Evolutionary conservation across 2,113 vertebrate species (phyloP), one percentile per base, ranked within the genome.

Genomic region (Galemys pyrenaicus): DNA sequence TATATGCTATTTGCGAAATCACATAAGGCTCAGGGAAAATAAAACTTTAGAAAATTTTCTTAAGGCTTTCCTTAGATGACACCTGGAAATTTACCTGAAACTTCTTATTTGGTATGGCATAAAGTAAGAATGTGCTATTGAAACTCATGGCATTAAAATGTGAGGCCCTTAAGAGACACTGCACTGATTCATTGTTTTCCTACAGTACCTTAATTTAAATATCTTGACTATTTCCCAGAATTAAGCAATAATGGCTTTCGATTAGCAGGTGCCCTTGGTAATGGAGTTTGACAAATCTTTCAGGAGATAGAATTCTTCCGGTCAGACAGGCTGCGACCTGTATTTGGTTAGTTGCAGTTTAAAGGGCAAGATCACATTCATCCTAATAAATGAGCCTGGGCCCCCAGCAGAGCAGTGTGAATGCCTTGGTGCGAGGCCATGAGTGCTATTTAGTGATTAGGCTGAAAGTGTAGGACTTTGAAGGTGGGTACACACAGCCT

Each of bases 81-180:
- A 80, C 39, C 77, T 92, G 56, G 56, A 91, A 93, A 51, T 70
- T 75, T 60, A 91, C 51, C 75, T 87, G 58, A n/a, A 95, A 93
- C 60, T 81, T 84, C 81, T 92, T 89, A 86, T 74, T 71, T 82
- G 78, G 28, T 89, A 24, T 4, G 68, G 44, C 32, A 81, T 71
- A 88, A 78, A 92, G 41, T 39, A 71, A 81, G 17, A 87, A 90
- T 79, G 30, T 58, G 94, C 85, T 75, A 60, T 49, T 88, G 56
- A 94, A 94, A 86, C n/a, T 86, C 44, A 75, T 22, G 46, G 75
- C 28, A 51, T 88, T 88, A 90, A 82, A 96, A 93, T 93, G 87
- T 93, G 44, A 80, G 70, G 32, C 5, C 13, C 35, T 94, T 60
- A 75, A 82, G 41, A 79, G 75, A 56, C 0, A 9, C 20, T 10